These are phyloP conservation scores for Gadus chalcogrammus DNA, from an alignment of 2,113 vertebrate genomes.

Conservation along the genomic window DNA sequence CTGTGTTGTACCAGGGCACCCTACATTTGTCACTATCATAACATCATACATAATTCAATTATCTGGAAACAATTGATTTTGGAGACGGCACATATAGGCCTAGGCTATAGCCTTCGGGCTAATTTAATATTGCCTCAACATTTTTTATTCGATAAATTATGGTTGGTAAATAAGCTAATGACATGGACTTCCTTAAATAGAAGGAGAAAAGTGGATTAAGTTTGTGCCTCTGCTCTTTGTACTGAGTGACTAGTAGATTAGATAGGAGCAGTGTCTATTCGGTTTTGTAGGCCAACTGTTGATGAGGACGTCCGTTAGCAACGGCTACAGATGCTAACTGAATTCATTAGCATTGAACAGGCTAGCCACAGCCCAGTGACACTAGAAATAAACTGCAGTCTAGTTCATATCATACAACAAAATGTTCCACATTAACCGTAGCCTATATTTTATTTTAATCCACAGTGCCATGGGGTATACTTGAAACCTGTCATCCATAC, in stretches of 20 bases:
- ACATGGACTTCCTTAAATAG: conserved; percentile 60
- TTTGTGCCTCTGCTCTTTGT: conserved; percentile 51
- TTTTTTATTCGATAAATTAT: conserved; percentile 65
- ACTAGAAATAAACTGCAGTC: background rate
- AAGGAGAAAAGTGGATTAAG: conserved; percentile 59
- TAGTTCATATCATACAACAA: background rate
- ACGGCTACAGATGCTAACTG: conserved; percentile 10
- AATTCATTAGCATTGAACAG: conserved; percentile 17
- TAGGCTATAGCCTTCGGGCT: conserved; percentile 40
- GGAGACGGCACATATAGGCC: conserved; percentile 23
- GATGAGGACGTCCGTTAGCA: conserved; percentile 24
- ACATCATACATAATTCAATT: conserved; percentile 60
- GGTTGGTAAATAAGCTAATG: conserved; percentile 57
- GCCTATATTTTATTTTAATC: background rate
- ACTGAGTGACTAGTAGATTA: conserved; percentile 30
- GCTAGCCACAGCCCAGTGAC: background rate
- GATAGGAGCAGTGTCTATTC: conserved; percentile 45
- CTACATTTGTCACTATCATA: conserved; percentile 33
- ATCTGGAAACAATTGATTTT: conserved; percentile 47
- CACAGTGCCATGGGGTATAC: background rate
- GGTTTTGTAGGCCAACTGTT: conserved; percentile 29
- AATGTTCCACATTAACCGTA: background rate
- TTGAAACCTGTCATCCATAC: no score
- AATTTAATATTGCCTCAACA: conserved; percentile 57
- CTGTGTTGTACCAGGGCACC: conserved; percentile 4